phyloP scores from a whole-genome alignment of 2,888 invertebrate genomes.

The Trissolcus japonicus region DNA sequence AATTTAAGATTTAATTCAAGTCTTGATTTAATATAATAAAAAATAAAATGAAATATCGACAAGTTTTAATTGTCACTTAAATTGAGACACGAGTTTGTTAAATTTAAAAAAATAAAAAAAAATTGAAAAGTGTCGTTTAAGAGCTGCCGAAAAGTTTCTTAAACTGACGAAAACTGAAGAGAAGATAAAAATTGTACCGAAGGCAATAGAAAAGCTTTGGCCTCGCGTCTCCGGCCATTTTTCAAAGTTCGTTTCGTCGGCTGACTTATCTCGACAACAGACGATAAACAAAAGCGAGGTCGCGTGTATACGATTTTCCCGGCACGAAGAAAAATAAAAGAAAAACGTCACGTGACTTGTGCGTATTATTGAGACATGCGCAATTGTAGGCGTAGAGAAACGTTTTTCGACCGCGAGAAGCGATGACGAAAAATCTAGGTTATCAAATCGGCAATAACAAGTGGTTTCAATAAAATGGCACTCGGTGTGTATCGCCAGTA shows the following conservation, averaged over 20 bases:
- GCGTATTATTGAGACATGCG: constrained; percentile 44
- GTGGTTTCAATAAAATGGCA: constrained; percentile 40
- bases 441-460: constrained; percentile 47
- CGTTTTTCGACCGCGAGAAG: constrained; percentile 17
- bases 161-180: constrained; percentile 46
- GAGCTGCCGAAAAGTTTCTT: background rate
- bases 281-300: constrained; percentile 55
- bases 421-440: constrained; percentile 43
- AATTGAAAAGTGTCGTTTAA: background rate
- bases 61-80: too few species aligned
- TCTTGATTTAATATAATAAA: too few species aligned
- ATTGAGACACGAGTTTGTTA: too few species aligned
- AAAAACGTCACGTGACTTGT: constrained; percentile 36
- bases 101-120: background rate
- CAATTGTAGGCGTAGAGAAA: constrained; percentile 47
- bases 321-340: constrained; percentile 38
- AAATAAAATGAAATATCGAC: too few species aligned
- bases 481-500: constrained; percentile 19
- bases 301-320: constrained; percentile 36
- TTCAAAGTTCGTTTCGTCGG: constrained; percentile 45
- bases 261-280: constrained; percentile 51
- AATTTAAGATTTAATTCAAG: too few species aligned
- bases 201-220: constrained; percentile 45
- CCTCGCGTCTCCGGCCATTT: constrained; percentile 40
- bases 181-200: constrained; percentile 59